Evolutionary conservation across 1,140 invertebrate genomes (phyloP).

Genomic region (Lasaia peninsularis): DNA sequence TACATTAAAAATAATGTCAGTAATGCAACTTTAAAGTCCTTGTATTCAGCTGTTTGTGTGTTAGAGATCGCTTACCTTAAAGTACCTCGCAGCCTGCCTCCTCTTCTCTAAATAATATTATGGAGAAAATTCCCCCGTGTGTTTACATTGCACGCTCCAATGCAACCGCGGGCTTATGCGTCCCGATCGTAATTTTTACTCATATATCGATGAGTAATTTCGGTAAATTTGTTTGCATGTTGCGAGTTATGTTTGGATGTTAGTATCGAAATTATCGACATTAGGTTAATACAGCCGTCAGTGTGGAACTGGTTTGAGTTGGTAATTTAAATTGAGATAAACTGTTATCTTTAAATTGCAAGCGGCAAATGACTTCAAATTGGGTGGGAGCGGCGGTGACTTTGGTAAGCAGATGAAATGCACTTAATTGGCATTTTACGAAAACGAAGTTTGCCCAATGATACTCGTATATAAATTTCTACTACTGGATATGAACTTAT

Average conservation of each 20-base stretch:
- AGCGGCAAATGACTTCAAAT: slow-evolving; percentile 5
- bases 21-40: too few species aligned
- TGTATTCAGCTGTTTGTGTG: too few species aligned
- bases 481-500: too few species aligned
- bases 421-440: slow-evolving; percentile 29
- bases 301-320: slow-evolving; percentile 9
- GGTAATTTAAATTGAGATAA: slow-evolving; percentile 6
- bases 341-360: slow-evolving; percentile 4
- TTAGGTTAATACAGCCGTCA: slow-evolving; percentile 40
- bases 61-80: too few species aligned
- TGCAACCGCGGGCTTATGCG: slow-evolving; percentile 39
- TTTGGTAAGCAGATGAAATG: slow-evolving; percentile 6
- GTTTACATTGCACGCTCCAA: slow-evolving; percentile 23
- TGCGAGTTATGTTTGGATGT: slow-evolving; percentile 50
- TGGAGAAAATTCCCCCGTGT: slow-evolving; percentile 12
- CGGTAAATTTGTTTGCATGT: slow-evolving; percentile 69
- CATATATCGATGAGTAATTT: slow-evolving; percentile 55
- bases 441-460: slow-evolving; percentile 12
- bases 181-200: slow-evolving; percentile 63
- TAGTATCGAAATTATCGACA: slow-evolving; percentile 53
- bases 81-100: too few species aligned
- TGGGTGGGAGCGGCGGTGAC: neutral
- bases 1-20: too few species aligned
- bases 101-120: neutral
- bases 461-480: slow-evolving; percentile 1